Percentiles rank a stretch among this genome's conserved stretches.
phyloP scores from a whole-genome alignment of 2,888 invertebrate species.

The Heliothis peltigera region DNA sequence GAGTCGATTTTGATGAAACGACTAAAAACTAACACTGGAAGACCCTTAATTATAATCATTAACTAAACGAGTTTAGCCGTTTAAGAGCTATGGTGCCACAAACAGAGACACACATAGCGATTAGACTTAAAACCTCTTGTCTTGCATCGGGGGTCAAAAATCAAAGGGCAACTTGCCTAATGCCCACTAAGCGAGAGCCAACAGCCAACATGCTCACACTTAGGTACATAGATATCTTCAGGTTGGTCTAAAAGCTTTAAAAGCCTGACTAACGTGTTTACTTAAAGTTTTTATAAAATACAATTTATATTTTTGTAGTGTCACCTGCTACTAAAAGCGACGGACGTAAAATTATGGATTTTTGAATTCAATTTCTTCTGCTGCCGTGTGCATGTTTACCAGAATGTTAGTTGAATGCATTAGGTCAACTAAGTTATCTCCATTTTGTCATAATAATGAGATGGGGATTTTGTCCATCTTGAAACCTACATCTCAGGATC shows the following conservation, averaged over 20 bases:
- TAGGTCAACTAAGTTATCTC: background rate
- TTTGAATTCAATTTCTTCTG: conserved; percentile 26
- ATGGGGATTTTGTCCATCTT: background rate
- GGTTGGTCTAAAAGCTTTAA: conserved; percentile 12
- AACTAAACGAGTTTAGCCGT: no score
- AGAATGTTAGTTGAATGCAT: conserved; percentile 5
- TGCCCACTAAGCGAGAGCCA: background rate
- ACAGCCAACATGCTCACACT: background rate
- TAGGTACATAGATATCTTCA: background rate
- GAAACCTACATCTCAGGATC: no score
- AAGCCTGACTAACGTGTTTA: conserved; percentile 18
- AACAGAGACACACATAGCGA: no score
- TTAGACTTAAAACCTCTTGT: no score
- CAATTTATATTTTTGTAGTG: conserved; percentile 12
- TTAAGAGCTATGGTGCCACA: no score
- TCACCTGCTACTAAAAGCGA: conserved; percentile 4
- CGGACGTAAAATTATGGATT: conserved; percentile 25
- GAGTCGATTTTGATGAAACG: no score
- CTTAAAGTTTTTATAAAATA: conserved; percentile 9
- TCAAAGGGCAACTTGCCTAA: background rate
- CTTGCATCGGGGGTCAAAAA: no score
- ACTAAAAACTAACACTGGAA: no score
- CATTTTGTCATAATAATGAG: background rate
- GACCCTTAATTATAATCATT: no score
- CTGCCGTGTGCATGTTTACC: conserved; percentile 11